Conservation (phyloP, 2,797 vertebrate species). For the Betta splendens region DNA sequence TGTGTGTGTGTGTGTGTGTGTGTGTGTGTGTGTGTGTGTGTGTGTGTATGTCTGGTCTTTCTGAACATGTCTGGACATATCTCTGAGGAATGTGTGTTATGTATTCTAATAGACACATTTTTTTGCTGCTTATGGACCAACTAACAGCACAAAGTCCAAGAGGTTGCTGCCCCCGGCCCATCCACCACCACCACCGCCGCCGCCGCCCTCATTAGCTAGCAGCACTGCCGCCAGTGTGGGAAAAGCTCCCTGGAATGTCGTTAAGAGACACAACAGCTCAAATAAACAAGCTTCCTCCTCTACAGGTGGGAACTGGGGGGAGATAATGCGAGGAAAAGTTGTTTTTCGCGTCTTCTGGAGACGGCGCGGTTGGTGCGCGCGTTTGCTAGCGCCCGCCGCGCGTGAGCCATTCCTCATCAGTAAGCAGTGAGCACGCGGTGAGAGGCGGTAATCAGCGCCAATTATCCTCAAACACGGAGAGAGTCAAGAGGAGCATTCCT, state of each 20-base stretch:
- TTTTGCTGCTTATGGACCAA: conserved; percentile 23
- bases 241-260: conserved; percentile 71
- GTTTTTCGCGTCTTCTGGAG: conserved; percentile 22
- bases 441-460: conserved; percentile 72
- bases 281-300: conserved; percentile 60
- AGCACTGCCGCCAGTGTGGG: conserved; percentile 60
- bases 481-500: conserved; percentile 69
- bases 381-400: conserved; percentile 55
- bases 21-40: too few relatives aligned
- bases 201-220: conserved; percentile 36
- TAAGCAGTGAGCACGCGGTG: conserved; percentile 62
- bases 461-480: conserved; percentile 72
- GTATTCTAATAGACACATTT: conserved; percentile 42
- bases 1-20: too few relatives aligned
- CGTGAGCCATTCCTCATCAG: conserved; percentile 65
- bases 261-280: conserved; percentile 57
- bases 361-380: conserved; percentile 39
- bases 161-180: conserved; percentile 40
- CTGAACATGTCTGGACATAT: conserved; percentile 65
- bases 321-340: conserved; percentile 51
- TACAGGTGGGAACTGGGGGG: conserved; percentile 61
- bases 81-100: conserved; percentile 63
- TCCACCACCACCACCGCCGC: conserved; percentile 24
- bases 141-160: conserved; percentile 49
- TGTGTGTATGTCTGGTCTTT: conserved; percentile 28